Evolutionary conservation across 2,113 vertebrate genomes (phyloP), one percentile per base, ranked within the genome.

Genomic region (Oryzias curvinotus): DNA sequence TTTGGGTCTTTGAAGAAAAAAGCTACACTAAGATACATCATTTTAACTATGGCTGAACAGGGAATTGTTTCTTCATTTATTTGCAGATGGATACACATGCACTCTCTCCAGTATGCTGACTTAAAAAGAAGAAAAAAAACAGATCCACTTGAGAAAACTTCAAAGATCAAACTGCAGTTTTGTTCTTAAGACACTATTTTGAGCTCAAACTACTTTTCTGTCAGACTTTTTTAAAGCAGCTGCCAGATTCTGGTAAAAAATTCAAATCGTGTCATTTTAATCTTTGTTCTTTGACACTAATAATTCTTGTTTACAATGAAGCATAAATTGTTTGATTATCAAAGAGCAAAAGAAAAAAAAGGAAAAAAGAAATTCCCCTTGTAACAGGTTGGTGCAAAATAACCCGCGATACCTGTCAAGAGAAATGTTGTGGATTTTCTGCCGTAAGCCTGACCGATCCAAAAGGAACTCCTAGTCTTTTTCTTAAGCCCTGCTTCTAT

Each of bases 381-480:
- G 41, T 65, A 74, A 71, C 81, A 80, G 75, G 76, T 80, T 63
- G 53, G 30, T 65, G 50, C 54, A 54, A 66, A 73, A 73, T 47
- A 71, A 88, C 86, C 68, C 81, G 14, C 15, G 60, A 23, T 25
- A n/a, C 51, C 63, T 67, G 67, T 75, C 59, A 17, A 55, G 58
- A 62, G 72, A 82, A 68, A 48, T 57, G 60, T 36, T 52, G 80
- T 64, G 83, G 75, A 76, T 78, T 83, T 86, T 83, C 54, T 26
- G 52, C 63, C 65, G 72, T 68, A 84, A 87, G 52, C 53, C 62
- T 21, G 52, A 55, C 54, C 73, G 70, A 86, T 78, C 66, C 50
- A 65, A 62, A 13, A 71, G 65, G 50, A 73, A 77, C 72, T 81
- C 68, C 18, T 62, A 64, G 78, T 55, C 54, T 81, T 80, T 70